Evolutionary conservation across 1,140 invertebrate species (phyloP).

Genomic region (Rhynchophorus ferrugineus): DNA sequence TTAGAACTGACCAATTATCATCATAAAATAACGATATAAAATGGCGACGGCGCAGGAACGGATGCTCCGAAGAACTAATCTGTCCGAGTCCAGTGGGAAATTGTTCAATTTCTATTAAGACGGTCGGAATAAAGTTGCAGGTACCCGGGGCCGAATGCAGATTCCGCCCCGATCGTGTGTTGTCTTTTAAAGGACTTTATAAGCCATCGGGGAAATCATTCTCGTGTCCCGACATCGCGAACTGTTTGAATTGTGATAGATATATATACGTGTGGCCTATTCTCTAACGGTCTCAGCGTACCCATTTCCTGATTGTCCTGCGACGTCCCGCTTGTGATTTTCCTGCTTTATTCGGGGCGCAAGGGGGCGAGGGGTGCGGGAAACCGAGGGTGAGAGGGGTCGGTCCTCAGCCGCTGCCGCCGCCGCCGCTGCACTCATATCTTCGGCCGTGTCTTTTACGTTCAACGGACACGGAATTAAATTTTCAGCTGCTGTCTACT

Average conservation of each 20-base stretch:
- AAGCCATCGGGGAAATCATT: conserved; percentile 31
- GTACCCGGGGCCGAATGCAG: neutral
- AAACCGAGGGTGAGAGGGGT: conserved; percentile 4
- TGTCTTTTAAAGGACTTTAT: conserved; percentile 30
- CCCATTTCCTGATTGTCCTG: conserved; percentile 30
- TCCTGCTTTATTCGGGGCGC: conserved; percentile 24
- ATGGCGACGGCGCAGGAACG: no score
- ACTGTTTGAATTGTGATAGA: conserved; percentile 32
- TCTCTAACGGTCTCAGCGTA: conserved; percentile 28
- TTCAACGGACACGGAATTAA: conserved; percentile 18
- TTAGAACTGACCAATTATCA: no score
- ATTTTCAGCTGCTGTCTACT: conserved; percentile 21
- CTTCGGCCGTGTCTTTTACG: conserved; percentile 13
- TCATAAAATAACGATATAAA: no score
- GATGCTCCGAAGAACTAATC: neutral
- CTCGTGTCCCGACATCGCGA: conserved; percentile 23
- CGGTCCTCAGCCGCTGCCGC: no score
- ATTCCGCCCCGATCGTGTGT: conserved; percentile 19
- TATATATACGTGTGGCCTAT: conserved; percentile 29
- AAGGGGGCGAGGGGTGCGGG: neutral
- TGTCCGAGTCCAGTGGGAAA: neutral
- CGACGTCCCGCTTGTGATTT: conserved; percentile 26
- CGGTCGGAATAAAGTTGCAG: neutral
- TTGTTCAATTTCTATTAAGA: neutral
- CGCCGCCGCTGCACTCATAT: conserved; percentile 18